Conservation (phyloP, 1,140 invertebrate genomes). For the Nasonia giraulti region DNA sequence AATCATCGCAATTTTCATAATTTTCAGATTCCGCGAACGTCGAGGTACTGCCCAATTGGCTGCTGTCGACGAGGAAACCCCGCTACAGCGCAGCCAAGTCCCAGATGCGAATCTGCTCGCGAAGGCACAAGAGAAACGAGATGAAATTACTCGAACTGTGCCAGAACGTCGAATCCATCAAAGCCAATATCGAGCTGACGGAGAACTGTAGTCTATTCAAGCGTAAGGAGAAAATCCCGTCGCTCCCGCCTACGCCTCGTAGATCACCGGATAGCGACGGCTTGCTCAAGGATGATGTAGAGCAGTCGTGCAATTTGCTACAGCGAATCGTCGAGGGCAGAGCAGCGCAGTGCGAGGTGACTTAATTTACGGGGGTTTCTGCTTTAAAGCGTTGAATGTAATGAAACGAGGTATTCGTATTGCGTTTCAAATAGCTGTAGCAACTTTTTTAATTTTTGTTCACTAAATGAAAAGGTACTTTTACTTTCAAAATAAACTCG, state of each 20-base stretch:
- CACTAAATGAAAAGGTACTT: too few species aligned
- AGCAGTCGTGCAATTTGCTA: slow-evolving; percentile 78
- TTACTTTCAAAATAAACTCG: too few species aligned
- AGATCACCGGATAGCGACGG: slow-evolving; percentile 66
- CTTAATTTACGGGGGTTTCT: not conserved
- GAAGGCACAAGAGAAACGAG: not conserved
- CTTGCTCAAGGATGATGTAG: slow-evolving; percentile 62
- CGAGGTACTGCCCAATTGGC: not conserved
- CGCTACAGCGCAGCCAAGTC: not conserved
- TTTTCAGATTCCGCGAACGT: not conserved
- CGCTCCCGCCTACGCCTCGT: slow-evolving; percentile 75
- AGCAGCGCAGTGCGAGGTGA: slow-evolving; percentile 82
- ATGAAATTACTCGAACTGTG: slow-evolving; percentile 4
- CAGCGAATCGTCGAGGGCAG: slow-evolving; percentile 81
- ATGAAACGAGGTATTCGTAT: too few species aligned
- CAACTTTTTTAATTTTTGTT: too few species aligned
- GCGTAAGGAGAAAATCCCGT: slow-evolving; percentile 65
- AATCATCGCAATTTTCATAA: not conserved
- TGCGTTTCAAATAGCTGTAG: too few species aligned
- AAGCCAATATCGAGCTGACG: not conserved
- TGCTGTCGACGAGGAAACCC: not conserved
- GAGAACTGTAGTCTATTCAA: slow-evolving; percentile 51
- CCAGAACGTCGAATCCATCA: not conserved
- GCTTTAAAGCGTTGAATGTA: too few species aligned
- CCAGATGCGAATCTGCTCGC: not conserved